Evolutionary conservation across 2,888 invertebrate genomes (phyloP).

Genomic region (Nemotelus nigrinus): DNA sequence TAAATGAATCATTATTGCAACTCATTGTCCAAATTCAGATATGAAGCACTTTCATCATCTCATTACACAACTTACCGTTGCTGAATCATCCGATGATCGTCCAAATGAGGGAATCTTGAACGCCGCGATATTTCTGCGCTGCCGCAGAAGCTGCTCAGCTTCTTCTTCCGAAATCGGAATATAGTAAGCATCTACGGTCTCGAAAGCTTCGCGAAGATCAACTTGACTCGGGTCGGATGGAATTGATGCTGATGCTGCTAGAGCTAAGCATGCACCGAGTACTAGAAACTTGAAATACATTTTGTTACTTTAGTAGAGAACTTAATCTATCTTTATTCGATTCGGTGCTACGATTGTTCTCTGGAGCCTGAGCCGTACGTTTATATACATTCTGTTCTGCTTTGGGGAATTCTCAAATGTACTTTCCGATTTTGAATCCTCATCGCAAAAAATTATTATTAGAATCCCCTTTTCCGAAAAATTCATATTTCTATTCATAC

Average conservation of each 20-base stretch:
- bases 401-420: too few species aligned
- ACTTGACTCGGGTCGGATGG: neutral
- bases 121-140: neutral
- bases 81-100: neutral
- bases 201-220: conserved; percentile 24
- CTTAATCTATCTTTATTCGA: conserved; percentile 1
- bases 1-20: too few species aligned
- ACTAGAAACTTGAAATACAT: conserved; percentile 29
- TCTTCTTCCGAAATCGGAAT: conserved; percentile 25
- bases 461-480: too few species aligned
- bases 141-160: conserved; percentile 12
- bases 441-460: too few species aligned
- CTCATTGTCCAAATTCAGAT: too few species aligned
- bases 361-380: too few species aligned
- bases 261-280: conserved; percentile 10
- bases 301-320: neutral
- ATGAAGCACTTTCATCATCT: too few species aligned
- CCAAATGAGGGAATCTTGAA: neutral
- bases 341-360: neutral
- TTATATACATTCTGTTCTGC: too few species aligned
- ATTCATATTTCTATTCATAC: too few species aligned
- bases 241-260: conserved; percentile 1
- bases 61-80: neutral
- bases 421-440: too few species aligned
- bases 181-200: conserved; percentile 30